Percentiles rank a stretch among this genome's conserved stretches.
Evolutionary conservation across 1,140 invertebrate genomes (phyloP).

Genomic region (Bacillus rossius): DNA sequence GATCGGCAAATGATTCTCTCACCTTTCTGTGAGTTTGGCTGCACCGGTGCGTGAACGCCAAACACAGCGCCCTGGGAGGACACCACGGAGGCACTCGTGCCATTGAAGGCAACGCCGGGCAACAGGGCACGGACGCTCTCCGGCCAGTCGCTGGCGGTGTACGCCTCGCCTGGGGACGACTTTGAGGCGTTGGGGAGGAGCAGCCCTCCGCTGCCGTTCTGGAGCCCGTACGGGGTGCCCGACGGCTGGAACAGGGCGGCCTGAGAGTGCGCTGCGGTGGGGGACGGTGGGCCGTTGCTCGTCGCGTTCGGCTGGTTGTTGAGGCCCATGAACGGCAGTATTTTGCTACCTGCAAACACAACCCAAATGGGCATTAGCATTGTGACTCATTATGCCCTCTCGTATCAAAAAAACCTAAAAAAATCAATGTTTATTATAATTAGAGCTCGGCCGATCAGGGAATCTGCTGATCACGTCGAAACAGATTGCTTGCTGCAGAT

Average conservation of each 20-base stretch:
- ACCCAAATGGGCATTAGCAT: slow-evolving; percentile 27
- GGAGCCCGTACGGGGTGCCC: slow-evolving; percentile 22
- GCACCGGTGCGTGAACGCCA: not conserved
- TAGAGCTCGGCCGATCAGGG: no score
- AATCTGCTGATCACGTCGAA: no score
- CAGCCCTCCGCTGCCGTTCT: slow-evolving; percentile 17
- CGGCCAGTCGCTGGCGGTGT: slow-evolving; percentile 26
- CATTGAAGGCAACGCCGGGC: slow-evolving; percentile 44
- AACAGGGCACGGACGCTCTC: slow-evolving; percentile 43
- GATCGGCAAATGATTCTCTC: slow-evolving; percentile 36
- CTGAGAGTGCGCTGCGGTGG: slow-evolving; percentile 21
- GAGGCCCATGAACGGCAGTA: slow-evolving; percentile 43
- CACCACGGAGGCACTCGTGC: not conserved
- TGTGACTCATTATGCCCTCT: not conserved
- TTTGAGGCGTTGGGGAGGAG: slow-evolving; percentile 1
- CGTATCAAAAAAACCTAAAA: not conserved
- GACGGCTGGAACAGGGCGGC: slow-evolving; percentile 12
- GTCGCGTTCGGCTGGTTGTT: slow-evolving; percentile 38
- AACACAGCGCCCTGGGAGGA: no score
- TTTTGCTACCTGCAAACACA: slow-evolving; percentile 43
- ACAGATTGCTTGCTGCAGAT: no score
- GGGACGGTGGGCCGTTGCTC: slow-evolving; percentile 19
- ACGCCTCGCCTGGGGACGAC: not conserved
- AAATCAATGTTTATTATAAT: not conserved
- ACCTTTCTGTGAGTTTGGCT: slow-evolving; percentile 30